Conservation (phyloP, 2,888 invertebrate genomes). For the Perdita meconis region DNA sequence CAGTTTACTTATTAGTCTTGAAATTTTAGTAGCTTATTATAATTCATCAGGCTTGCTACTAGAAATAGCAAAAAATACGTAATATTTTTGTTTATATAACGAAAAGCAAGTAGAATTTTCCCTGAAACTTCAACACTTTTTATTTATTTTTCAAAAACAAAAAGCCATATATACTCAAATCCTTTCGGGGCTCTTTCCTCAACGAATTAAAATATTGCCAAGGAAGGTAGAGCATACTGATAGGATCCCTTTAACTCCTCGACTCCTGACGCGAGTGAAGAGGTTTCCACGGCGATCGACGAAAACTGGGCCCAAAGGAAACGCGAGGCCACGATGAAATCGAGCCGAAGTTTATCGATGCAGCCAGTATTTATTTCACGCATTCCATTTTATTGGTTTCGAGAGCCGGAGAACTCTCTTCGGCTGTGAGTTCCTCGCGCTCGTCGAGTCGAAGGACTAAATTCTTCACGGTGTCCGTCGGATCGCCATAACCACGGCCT, state of each 20-base stretch:
- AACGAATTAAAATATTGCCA: too few species aligned
- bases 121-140: too few species aligned
- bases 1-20: too few species aligned
- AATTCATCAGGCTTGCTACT: too few species aligned
- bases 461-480: conserved; percentile 53
- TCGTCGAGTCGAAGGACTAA: conserved; percentile 13
- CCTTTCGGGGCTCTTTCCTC: too few species aligned
- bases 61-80: too few species aligned
- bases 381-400: conserved; percentile 66
- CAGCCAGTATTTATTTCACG: conserved; percentile 62
- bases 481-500: conserved; percentile 50
- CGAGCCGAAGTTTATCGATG: conserved; percentile 41
- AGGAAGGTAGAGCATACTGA: too few species aligned
- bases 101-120: too few species aligned
- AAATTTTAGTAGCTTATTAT: too few species aligned
- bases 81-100: too few species aligned
- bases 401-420: conserved; percentile 27
- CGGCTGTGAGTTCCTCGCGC: conserved; percentile 31
- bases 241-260: background rate
- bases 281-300: conserved; percentile 20
- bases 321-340: background rate
- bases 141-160: too few species aligned
- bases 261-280: conserved; percentile 3
- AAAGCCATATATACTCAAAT: too few species aligned
- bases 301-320: conserved; percentile 6